Base-by-base conservation (phyloP, 2,888 invertebrate species). In the Alitta virens region DNA sequence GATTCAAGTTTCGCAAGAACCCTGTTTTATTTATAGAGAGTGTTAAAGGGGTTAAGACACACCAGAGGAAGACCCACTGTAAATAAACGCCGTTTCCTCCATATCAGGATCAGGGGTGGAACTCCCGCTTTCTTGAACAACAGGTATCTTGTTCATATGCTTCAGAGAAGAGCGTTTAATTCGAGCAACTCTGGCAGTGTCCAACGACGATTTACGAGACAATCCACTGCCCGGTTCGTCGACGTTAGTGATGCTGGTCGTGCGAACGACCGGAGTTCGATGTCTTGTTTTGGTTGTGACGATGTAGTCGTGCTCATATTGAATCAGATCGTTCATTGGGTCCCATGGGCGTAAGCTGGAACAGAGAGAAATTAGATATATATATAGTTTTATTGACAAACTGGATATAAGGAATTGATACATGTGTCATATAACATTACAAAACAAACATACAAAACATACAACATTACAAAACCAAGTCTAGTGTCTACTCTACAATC, bases 241-340 rank as follows among this genome's bases (percentile, higher is more conserved):
- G 57, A 88, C 86, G 73, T 89, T 88, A 63, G 88, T 85, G 67
- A 90, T 87, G 78, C 89, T 89, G 55, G 88, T 85, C 38, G 89
- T 87, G 66, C 89, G 85, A 73, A 90, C 88, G 75, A 89, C 88
- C 52, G 90, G 89, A 24, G 90, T 89, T 70, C 87, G 87, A 78
- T 90, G 90, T 61, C 87, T 86, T 7, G 90, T 90, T 79, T 90
- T 88, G 1, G 92, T 91, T 62, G 88, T 85, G 43, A 95, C 89
- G 56, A 89, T 84, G 79, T 89, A 94, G 59, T 91, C 88, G 5
- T 88, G 86, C 78, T 96, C 95, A 79, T 89, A 94, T 77, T 95
- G 95, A 67, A 91, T 85, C 25, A 92, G 81, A 80, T 96, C 95
- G 68, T 92, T 92, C 60, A 89, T 85, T 0, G 88, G 86, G 83